Evolutionary conservation across 23 tunicate species (phyloP).

Genomic region (Diplosoma virens): DNA sequence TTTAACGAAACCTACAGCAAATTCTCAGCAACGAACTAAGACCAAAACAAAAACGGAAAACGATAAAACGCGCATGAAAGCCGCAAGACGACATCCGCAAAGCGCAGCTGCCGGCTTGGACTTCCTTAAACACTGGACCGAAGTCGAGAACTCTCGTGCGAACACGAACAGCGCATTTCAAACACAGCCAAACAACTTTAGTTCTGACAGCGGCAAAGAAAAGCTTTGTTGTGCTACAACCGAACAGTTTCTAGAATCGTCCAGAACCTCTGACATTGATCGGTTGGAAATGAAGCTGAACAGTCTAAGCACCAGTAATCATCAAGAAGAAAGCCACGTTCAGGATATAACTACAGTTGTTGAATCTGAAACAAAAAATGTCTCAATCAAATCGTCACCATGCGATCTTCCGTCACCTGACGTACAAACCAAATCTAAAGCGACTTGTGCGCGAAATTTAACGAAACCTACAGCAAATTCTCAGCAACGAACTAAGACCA

Average conservation of each 20-base stretch:
- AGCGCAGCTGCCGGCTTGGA: slow-evolving; percentile 24
- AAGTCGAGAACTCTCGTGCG: slow-evolving; percentile 13
- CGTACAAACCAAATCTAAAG: background rate
- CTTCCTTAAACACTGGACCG: slow-evolving; percentile 16
- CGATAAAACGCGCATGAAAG: background rate
- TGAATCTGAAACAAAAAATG: background rate
- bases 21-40: too few species aligned
- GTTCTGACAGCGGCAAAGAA: background rate
- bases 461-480: background rate
- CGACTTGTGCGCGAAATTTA: too few species aligned
- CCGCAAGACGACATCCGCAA: background rate
- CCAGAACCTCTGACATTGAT: too few species aligned
- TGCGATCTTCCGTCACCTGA: background rate
- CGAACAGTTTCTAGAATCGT: too few species aligned
- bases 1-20: background rate
- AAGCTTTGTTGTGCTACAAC: too few species aligned
- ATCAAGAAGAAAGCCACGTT: background rate
- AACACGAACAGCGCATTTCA: too few species aligned
- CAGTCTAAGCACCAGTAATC: background rate
- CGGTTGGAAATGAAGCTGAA: background rate
- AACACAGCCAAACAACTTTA: background rate
- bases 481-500: background rate
- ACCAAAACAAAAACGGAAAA: background rate
- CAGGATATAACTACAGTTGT: background rate
- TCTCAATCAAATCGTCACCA: background rate